phyloP scores from a whole-genome alignment of 2,113 vertebrate genomes.

The Collichthys lucidus region DNA sequence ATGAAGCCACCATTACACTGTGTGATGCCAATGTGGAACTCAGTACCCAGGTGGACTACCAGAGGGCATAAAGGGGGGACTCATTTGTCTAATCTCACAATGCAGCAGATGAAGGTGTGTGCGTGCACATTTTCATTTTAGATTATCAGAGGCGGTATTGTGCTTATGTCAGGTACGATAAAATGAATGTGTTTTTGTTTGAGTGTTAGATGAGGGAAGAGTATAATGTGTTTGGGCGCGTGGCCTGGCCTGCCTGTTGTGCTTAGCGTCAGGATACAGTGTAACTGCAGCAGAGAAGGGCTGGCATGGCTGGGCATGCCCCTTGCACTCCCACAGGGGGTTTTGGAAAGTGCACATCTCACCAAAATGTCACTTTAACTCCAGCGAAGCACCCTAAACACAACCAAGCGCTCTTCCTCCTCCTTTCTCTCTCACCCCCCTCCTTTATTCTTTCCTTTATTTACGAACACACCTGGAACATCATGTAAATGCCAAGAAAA shows the following conservation, averaged over 20 bases:
- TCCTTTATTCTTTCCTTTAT: slow-evolving; percentile 7
- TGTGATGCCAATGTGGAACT: background rate
- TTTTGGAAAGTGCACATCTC: slow-evolving; percentile 78
- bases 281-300: slow-evolving; percentile 48
- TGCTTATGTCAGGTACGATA: slow-evolving; percentile 47
- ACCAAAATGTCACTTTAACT: slow-evolving; percentile 77
- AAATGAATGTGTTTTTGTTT: slow-evolving; percentile 53
- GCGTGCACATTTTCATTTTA: slow-evolving; percentile 18
- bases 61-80: slow-evolving; percentile 18
- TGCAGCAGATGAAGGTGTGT: slow-evolving; percentile 17
- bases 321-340: slow-evolving; percentile 65
- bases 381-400: slow-evolving; percentile 52
- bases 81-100: slow-evolving; percentile 14
- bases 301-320: slow-evolving; percentile 67
- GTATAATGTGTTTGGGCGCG: slow-evolving; percentile 72
- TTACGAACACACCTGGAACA: slow-evolving; percentile 20
- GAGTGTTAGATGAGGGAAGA: slow-evolving; percentile 60
- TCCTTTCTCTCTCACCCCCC: background rate
- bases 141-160: slow-evolving; percentile 31
- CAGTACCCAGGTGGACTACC: slow-evolving; percentile 10
- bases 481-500: slow-evolving; percentile 3
- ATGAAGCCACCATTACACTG: background rate
- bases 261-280: slow-evolving; percentile 68
- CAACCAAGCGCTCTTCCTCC: slow-evolving; percentile 40
- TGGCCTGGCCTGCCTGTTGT: slow-evolving; percentile 68